Percentiles rank a stretch among this genome's conserved stretches.
These are phyloP conservation scores for Limnephilus auricula DNA, from an alignment of 2,888 invertebrate genomes.

Conservation along the genomic window DNA sequence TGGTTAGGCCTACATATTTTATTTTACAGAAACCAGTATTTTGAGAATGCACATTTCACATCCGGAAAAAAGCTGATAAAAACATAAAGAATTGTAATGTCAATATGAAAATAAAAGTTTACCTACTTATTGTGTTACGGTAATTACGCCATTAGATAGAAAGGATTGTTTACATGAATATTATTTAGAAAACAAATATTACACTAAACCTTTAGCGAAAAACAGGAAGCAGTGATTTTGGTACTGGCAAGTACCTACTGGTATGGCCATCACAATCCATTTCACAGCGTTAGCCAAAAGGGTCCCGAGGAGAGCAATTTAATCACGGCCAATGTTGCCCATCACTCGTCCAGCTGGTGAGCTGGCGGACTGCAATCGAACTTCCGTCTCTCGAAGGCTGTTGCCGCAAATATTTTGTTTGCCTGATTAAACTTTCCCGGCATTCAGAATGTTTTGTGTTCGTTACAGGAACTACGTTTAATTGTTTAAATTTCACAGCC, in stretches of 20 bases:
- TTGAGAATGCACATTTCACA: neutral
- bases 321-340: neutral
- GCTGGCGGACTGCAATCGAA: constrained; percentile 8
- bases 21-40: neutral
- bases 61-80: no score
- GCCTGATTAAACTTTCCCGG: constrained; percentile 63
- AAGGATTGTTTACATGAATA: neutral
- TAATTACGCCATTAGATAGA: neutral
- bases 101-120: neutral
- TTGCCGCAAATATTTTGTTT: constrained; percentile 58
- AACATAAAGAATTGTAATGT: neutral
- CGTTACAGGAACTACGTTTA: neutral
- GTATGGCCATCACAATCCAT: neutral
- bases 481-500: neutral
- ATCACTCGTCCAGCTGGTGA: constrained; percentile 3
- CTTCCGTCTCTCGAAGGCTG: constrained; percentile 15
- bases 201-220: neutral
- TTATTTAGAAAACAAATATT: neutral
- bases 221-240: neutral
- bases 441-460: constrained; percentile 32
- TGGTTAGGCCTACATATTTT: neutral
- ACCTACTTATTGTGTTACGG: neutral
- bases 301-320: neutral
- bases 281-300: neutral
- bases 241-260: neutral